Conservation (phyloP, 2,113 vertebrate species). For the Proterorhinus semilunaris region DNA sequence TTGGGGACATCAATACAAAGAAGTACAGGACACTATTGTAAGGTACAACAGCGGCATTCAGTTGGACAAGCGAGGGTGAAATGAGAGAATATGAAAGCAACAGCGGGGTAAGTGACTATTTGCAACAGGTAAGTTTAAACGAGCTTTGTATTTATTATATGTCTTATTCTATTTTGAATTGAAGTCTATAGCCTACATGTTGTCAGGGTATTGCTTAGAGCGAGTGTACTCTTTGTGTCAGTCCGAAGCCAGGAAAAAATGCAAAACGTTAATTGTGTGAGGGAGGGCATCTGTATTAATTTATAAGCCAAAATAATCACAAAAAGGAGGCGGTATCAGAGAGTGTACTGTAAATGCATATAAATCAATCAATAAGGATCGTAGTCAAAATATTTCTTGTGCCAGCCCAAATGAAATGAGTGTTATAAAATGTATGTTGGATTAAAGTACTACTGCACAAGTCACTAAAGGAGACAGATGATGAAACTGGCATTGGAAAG, state of each 20-base stretch:
- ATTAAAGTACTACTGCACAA: no score
- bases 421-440: no score
- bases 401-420: no score
- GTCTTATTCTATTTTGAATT: no score
- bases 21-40: background rate
- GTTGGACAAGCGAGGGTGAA: background rate
- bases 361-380: no score
- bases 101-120: conserved; percentile 17
- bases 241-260: background rate
- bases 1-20: conserved; percentile 18
- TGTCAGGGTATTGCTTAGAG: background rate
- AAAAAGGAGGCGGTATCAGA: background rate
- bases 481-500: background rate
- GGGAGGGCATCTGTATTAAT: background rate
- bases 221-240: background rate
- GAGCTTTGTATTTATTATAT: background rate
- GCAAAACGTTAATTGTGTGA: background rate
- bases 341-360: no score
- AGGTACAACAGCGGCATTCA: background rate
- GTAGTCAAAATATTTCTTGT: no score
- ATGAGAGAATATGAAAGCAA: conserved; percentile 24
- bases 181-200: no score
- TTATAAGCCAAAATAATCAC: background rate
- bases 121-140: conserved; percentile 47
- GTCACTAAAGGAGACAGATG: background rate